Conservation (phyloP, 2,888 invertebrate species). For the Lasioglossum villosulum region DNA sequence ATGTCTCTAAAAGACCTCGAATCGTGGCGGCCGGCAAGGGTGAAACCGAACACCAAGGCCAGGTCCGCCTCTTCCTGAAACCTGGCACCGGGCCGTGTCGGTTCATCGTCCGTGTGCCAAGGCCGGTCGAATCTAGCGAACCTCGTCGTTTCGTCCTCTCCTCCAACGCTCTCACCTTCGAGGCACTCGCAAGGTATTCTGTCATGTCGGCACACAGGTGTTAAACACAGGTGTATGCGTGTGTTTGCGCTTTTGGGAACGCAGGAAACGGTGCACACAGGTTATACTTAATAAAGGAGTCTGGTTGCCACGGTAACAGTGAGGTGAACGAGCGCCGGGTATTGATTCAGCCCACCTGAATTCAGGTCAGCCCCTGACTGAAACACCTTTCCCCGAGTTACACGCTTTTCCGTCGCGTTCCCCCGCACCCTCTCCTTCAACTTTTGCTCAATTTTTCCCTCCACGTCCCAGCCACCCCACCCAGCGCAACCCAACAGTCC, state of each 20-base stretch:
- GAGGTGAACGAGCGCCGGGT: constrained; percentile 83
- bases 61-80: constrained; percentile 37
- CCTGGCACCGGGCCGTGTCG: constrained; percentile 41
- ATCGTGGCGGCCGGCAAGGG: background rate
- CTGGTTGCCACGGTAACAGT: constrained; percentile 83
- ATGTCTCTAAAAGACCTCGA: background rate
- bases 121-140: constrained; percentile 33
- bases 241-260: background rate
- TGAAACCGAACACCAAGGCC: constrained; percentile 4
- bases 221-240: background rate
- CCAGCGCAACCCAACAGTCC: background rate
- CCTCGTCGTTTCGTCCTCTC: constrained; percentile 26
- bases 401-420: constrained; percentile 53
- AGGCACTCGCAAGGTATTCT: background rate
- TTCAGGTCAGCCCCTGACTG: constrained; percentile 84
- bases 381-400: constrained; percentile 77
- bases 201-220: constrained; percentile 39
- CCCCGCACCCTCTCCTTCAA: constrained; percentile 9
- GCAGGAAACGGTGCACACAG: constrained; percentile 63
- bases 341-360: constrained; percentile 84
- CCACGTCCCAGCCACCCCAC: constrained; percentile 8
- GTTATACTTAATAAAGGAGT: constrained; percentile 83
- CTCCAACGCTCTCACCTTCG: background rate
- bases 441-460: constrained; percentile 6
- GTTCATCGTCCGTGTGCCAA: constrained; percentile 44